Conservation (phyloP, 2,113 vertebrate genomes). For the Andinoacara biseriatus region DNA sequence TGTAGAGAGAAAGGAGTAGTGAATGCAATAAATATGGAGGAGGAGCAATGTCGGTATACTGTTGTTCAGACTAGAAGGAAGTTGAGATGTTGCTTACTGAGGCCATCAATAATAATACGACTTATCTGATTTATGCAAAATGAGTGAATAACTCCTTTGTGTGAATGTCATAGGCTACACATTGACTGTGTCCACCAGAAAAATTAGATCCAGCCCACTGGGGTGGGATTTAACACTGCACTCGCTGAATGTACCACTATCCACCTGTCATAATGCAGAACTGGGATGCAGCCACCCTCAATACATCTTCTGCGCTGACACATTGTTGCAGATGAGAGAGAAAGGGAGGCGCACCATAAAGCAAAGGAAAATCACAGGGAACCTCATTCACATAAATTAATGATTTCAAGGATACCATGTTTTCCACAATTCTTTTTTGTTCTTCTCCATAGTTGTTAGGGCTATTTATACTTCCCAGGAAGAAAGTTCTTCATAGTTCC, state of each 20-base stretch:
- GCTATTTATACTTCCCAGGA: too few species aligned
- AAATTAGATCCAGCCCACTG: not conserved
- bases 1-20: constrained; percentile 12
- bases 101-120: not conserved
- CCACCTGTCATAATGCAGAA: not conserved
- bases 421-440: too few species aligned
- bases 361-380: too few species aligned
- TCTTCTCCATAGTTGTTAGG: too few species aligned
- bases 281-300: too few species aligned
- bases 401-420: too few species aligned
- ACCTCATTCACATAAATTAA: too few species aligned
- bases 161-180: not conserved
- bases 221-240: not conserved
- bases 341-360: too few species aligned
- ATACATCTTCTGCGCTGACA: too few species aligned
- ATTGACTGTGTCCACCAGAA: not conserved
- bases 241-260: not conserved
- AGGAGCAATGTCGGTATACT: constrained; percentile 1
- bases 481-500: too few species aligned
- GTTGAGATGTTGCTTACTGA: not conserved
- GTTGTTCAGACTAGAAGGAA: constrained; percentile 7
- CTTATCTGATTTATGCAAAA: constrained; percentile 4
- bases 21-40: constrained; percentile 33
- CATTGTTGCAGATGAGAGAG: too few species aligned
- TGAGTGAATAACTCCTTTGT: constrained; percentile 5